phyloP scores from a whole-genome alignment of 2,113 vertebrate species.

The Suncus etruscus region DNA sequence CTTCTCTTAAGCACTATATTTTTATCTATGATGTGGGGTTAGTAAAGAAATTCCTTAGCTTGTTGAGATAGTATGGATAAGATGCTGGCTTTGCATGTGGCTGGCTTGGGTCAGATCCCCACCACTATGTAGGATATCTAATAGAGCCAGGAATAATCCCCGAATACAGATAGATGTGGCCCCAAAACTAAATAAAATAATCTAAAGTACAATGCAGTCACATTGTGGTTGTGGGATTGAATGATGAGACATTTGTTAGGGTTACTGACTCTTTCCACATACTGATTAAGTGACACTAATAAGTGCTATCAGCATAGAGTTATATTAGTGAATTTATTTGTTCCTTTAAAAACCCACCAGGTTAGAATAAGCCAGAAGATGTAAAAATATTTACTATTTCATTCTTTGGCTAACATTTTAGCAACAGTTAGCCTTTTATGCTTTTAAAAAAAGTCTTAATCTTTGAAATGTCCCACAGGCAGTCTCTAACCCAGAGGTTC shows the following conservation, averaged over 20 bases:
- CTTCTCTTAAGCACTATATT: not conserved
- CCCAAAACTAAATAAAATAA: no score
- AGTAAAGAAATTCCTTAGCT: not conserved
- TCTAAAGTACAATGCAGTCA: no score
- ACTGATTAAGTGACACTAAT: not conserved
- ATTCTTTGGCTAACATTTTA: not conserved
- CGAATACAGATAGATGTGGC: no score
- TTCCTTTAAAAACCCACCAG: not conserved
- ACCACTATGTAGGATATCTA: no score
- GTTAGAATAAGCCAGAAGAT: not conserved
- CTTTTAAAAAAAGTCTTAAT: not conserved
- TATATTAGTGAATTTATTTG: not conserved
- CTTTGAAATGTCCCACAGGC: not conserved
- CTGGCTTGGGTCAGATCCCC: no score
- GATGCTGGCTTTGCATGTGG: no score
- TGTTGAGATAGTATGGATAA: no score
- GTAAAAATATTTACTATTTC: conserved; percentile 17
- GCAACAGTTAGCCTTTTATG: not conserved
- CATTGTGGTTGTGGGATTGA: not conserved
- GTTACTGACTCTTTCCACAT: not conserved
- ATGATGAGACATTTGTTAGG: not conserved
- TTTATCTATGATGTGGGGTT: not conserved
- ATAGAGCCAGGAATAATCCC: no score
- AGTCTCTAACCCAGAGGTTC: no score
- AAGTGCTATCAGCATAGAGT: not conserved